Base-by-base conservation (phyloP, 2,888 invertebrate species). In the Chaitophorus viminalis region DNA sequence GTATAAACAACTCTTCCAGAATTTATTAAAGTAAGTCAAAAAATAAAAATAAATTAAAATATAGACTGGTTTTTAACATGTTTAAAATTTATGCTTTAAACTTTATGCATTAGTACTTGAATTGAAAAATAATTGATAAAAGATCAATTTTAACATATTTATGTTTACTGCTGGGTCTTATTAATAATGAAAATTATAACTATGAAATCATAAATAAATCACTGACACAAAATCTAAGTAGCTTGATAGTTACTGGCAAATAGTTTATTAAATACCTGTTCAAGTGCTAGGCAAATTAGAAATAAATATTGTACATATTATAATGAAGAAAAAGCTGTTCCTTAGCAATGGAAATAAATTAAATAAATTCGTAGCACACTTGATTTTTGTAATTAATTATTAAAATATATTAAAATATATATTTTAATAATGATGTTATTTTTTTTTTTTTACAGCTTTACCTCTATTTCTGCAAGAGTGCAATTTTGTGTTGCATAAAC, bases 261-360 rank as follows among this genome's bases (percentile, higher is more conserved):
- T 70, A 0, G 52, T 31, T n/a, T n/a, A n/a, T 72, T 70, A 82
- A 82, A 82, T 82, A 31, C 46, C 1, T 31, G 31, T 31, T 33
- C 25, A 81, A 21, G 46, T 39, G 82, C 70, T 72, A 82, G 72
- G 70, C 52, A 82, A 82, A 72, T 82, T 39, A 83, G 54, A 75
- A 54, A 74, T 75, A 60, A 83, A 21, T 83, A 83, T 75, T 75
- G 83, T 75, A 17, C 29, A 74, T 83, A 75, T 83, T 54, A 60
- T n/a, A 83, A 83, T 17, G 75, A 60, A 83, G 83, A 83, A 60
- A 60, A 29, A 83, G 83, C 83, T 83, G 83, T 83, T 60, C 33
- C 39, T 4, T 75, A 60, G 39, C 83, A 83, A 11, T 83, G 83
- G 83, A 83, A 82, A 60, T 83, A 36, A 75, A 75, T 75, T 36